Conservation (phyloP, 2,113 vertebrate species). For the Gobiocypris rarus region DNA sequence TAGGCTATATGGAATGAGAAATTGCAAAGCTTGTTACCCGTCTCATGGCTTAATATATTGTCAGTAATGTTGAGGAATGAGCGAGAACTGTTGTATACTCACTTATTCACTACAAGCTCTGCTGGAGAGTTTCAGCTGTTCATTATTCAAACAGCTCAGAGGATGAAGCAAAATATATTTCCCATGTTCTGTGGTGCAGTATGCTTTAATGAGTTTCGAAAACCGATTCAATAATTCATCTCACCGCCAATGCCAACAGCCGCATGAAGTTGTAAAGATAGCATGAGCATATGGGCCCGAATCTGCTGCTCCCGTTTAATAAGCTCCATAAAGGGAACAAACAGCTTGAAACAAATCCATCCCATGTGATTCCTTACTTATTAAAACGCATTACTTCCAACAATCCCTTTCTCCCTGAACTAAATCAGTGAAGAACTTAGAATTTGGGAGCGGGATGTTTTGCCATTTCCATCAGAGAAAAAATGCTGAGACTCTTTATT, state of each 20-base stretch:
- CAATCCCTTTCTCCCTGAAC: slow-evolving; percentile 63
- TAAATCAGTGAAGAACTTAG: slow-evolving; percentile 53
- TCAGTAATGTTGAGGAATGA: slow-evolving; percentile 21
- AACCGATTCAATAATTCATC: slow-evolving; percentile 47
- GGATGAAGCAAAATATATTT: slow-evolving; percentile 41
- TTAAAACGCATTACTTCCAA: slow-evolving; percentile 68
- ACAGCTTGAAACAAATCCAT: slow-evolving; percentile 33
- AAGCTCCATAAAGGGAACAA: slow-evolving; percentile 25
- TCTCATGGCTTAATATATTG: neutral
- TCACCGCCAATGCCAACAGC: slow-evolving; percentile 4
- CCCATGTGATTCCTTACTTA: slow-evolving; percentile 57
- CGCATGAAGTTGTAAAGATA: slow-evolving; percentile 19
- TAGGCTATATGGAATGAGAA: neutral
- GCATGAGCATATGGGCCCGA: neutral
- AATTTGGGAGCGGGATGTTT: slow-evolving; percentile 35
- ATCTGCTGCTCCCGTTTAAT: slow-evolving; percentile 25
- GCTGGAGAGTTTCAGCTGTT: slow-evolving; percentile 11
- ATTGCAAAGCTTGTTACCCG: neutral
- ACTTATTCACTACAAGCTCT: slow-evolving; percentile 3
- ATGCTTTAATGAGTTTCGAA: slow-evolving; percentile 38
- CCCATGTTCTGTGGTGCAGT: slow-evolving; percentile 3
- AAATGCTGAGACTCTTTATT: slow-evolving; percentile 27
- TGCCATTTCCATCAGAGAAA: neutral
- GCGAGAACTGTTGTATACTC: slow-evolving; percentile 1
- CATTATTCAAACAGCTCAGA: slow-evolving; percentile 26